Base-by-base conservation (phyloP, 2,113 vertebrate genomes). In the Herpailurus yagouaroundi region DNA sequence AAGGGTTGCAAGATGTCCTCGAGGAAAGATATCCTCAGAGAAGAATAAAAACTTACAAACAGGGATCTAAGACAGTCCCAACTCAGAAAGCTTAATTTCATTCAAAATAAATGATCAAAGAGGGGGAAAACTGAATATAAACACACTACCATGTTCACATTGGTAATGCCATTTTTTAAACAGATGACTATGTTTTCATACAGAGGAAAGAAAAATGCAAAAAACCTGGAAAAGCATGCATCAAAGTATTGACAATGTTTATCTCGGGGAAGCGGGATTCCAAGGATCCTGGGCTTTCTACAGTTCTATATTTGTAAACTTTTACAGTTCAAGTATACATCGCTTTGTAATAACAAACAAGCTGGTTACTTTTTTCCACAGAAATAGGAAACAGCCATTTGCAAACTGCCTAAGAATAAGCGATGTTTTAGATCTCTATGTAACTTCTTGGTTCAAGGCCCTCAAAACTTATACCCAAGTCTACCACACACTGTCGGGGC, bases 391-490 rank as follows among this genome's bases (percentile, higher is more conserved):
- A 81, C 10, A 90, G 19, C n/a, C 89, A 60, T 66, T 73, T 89
- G n/a, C 0, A 33, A 76, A 88, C 64, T 50, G 81, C 64, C 45
- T 80, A 96, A 71, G 57, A 83, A 69, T 12, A 80, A 84, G 94
- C 4, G 73, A 14, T 55, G 41, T 57, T 90, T 90, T 80, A 21
- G 74, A 76, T 27, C 36, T 57, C 57, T 76, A 8, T 18, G 1
- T 31, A 85, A 81, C 27, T 83, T 84, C 36, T 82, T 73, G 63
- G 25, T 38, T 73, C 60, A 94, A 92, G 63, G n/a, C 5, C 31
- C n/a, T 95, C 27, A 90, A 82, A 89, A 83, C 69, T n/a, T 81
- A 95, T 36, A 63, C 69, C 7, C 66, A 66, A 68, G 48, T 88
- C 31, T 23, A 91, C 5, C 63, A 64, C 10, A 27, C 63, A 38